phyloP scores from a whole-genome alignment of 2,888 invertebrate genomes.

The Hypselothyrea guttata region DNA sequence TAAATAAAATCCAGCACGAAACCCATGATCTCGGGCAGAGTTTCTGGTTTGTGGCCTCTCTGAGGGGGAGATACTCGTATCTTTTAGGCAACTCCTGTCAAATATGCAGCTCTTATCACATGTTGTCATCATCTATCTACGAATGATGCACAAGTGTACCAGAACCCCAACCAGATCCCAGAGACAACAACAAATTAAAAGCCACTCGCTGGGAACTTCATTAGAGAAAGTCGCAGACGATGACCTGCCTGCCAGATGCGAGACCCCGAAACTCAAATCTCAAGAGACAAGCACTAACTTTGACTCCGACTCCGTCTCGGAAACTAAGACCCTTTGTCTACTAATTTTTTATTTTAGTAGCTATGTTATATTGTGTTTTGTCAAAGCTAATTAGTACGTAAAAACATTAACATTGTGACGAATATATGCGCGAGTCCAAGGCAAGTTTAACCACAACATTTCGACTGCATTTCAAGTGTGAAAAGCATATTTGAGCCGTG shows the following conservation, averaged over 20 bases:
- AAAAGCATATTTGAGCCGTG: slow-evolving; percentile 57
- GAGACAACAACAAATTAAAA: slow-evolving; percentile 54
- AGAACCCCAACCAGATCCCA: slow-evolving; percentile 23
- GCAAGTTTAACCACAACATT: slow-evolving; percentile 2
- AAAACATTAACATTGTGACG: slow-evolving; percentile 72
- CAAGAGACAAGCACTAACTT: slow-evolving; percentile 1
- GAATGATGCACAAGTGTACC: slow-evolving; percentile 56
- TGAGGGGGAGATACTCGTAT: not conserved
- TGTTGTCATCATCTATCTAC: slow-evolving; percentile 56
- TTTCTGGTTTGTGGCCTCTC: slow-evolving; percentile 55
- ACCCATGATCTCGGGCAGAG: slow-evolving; percentile 38
- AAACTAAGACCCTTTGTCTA: slow-evolving; percentile 36
- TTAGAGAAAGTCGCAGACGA: slow-evolving; percentile 70
- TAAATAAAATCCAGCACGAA: slow-evolving; percentile 14
- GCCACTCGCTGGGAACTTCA: slow-evolving; percentile 71
- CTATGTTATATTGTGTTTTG: slow-evolving; percentile 69
- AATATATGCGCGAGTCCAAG: slow-evolving; percentile 58
- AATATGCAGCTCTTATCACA: slow-evolving; percentile 58
- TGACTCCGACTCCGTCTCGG: too few relatives aligned
- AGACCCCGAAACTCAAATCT: slow-evolving; percentile 7
- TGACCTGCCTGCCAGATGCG: slow-evolving; percentile 51
- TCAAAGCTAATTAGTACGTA: slow-evolving; percentile 80
- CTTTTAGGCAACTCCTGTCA: slow-evolving; percentile 40
- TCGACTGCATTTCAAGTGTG: slow-evolving; percentile 58
- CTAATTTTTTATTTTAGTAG: slow-evolving; percentile 75